phyloP scores from a whole-genome alignment of 2,797 vertebrate species.

The Pseudochaenichthys georgianus region DNA sequence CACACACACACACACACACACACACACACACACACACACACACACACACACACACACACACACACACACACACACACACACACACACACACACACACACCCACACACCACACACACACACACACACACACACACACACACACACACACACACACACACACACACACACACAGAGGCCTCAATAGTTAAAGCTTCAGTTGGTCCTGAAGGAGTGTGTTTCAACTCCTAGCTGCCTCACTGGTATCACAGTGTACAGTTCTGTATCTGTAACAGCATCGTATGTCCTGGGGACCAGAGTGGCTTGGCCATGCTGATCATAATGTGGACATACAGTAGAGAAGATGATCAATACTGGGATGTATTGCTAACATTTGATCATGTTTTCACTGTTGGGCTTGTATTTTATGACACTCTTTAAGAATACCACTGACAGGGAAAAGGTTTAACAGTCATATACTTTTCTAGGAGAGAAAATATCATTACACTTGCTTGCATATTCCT shows the following conservation, averaged over 20 bases:
- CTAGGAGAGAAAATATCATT: slow-evolving; percentile 45
- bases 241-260: slow-evolving; percentile 81
- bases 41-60: slow-evolving; percentile 24
- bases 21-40: slow-evolving; percentile 8
- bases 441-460: slow-evolving; percentile 72
- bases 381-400: slow-evolving; percentile 45
- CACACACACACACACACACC: slow-evolving; percentile 50
- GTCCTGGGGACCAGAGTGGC: slow-evolving; percentile 61
- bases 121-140: no score
- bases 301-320: slow-evolving; percentile 63
- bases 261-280: slow-evolving; percentile 69
- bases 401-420: slow-evolving; percentile 64
- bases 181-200: slow-evolving; percentile 81
- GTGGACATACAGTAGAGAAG: slow-evolving; percentile 52
- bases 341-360: slow-evolving; percentile 75
- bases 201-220: slow-evolving; percentile 72
- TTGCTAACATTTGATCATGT: slow-evolving; percentile 75
- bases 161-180: slow-evolving; percentile 62
- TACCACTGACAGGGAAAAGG: slow-evolving; percentile 55
- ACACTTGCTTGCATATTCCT: slow-evolving; percentile 75
- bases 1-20: slow-evolving; percentile 32
- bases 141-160: not conserved
- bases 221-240: slow-evolving; percentile 77
- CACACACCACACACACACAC: slow-evolving; percentile 35
- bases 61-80: no score